A percentile compares a stretch with the other conserved stretches of the same genome.
phyloP scores from a whole-genome alignment of 2,888 invertebrate genomes.

The Spatulosminthurus flaviceps region DNA sequence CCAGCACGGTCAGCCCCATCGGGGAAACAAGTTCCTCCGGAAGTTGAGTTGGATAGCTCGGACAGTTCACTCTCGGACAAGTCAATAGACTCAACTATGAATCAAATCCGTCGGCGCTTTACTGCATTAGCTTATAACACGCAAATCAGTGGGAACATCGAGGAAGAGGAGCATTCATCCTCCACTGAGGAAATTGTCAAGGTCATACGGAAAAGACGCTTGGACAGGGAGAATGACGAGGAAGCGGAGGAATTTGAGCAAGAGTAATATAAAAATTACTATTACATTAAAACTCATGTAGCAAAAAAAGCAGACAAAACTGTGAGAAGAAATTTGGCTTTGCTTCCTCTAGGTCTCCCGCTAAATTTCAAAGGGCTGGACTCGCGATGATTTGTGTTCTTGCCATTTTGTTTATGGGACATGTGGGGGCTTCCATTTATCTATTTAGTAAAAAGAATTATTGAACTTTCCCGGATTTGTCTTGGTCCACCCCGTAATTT shows the following conservation, averaged over 20 bases:
- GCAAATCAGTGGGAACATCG: neutral
- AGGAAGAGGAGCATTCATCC: neutral
- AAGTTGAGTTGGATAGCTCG: no score
- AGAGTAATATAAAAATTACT: neutral
- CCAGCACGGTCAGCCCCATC: no score
- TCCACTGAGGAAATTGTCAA: neutral
- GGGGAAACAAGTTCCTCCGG: no score
- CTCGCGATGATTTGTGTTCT: constrained; percentile 10
- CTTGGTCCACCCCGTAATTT: no score
- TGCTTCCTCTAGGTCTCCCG: neutral
- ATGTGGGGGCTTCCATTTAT: neutral
- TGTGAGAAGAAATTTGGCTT: neutral
- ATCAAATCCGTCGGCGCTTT: neutral
- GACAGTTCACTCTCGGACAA: no score
- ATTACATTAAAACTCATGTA: neutral
- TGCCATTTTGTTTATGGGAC: constrained; percentile 19
- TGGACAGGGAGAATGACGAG: neutral
- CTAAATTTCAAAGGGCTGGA: neutral
- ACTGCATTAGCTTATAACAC: neutral
- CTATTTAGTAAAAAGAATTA: constrained; percentile 19
- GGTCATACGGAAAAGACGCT: neutral
- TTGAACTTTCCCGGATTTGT: no score
- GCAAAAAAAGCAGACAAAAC: neutral
- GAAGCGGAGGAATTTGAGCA: neutral
- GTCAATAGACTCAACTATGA: neutral